Conservation (phyloP, 2,888 invertebrate genomes). For the Megalurothrips usitatus region DNA sequence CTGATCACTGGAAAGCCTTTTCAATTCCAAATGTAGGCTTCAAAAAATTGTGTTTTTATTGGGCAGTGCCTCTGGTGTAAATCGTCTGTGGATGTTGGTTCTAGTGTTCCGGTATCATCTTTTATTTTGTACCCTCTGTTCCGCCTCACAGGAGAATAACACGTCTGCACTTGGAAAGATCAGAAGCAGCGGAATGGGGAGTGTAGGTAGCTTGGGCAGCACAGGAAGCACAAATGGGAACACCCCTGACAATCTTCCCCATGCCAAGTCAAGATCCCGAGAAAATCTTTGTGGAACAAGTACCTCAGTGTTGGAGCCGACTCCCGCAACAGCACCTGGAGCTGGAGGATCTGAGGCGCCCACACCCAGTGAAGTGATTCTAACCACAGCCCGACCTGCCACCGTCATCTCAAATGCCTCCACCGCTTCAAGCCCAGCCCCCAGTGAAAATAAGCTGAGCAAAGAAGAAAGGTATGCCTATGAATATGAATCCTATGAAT, state of each 20-base stretch:
- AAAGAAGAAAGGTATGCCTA: constrained; percentile 52
- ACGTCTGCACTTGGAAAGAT: constrained; percentile 33
- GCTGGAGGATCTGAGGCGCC: too few relatives aligned
- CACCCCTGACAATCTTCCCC: constrained; percentile 14
- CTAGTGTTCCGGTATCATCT: too few relatives aligned
- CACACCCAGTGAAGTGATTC: constrained; percentile 53
- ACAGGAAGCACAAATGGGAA: neutral
- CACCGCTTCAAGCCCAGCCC: constrained; percentile 49
- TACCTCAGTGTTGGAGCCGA: constrained; percentile 41
- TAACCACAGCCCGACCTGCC: constrained; percentile 61
- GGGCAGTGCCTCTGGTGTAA: neutral
- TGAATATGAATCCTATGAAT: too few relatives aligned
- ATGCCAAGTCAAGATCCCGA: constrained; percentile 42
- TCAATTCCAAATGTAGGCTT: neutral
- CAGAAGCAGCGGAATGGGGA: constrained; percentile 32
- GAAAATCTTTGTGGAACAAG: constrained; percentile 47
- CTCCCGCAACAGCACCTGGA: constrained; percentile 36
- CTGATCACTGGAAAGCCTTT: neutral
- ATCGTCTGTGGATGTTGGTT: too few relatives aligned
- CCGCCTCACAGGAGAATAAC: constrained; percentile 32
- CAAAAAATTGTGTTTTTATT: neutral
- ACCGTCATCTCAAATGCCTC: constrained; percentile 62
- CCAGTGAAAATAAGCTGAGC: constrained; percentile 53
- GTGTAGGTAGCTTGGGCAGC: neutral
- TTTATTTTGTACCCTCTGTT: neutral